Percentiles rank a stretch among this genome's conserved stretches.
Evolutionary conservation across 30 jellyfish, hydroid and myxozoan species (phyloP).

Genomic region (Pelagia noctiluca): DNA sequence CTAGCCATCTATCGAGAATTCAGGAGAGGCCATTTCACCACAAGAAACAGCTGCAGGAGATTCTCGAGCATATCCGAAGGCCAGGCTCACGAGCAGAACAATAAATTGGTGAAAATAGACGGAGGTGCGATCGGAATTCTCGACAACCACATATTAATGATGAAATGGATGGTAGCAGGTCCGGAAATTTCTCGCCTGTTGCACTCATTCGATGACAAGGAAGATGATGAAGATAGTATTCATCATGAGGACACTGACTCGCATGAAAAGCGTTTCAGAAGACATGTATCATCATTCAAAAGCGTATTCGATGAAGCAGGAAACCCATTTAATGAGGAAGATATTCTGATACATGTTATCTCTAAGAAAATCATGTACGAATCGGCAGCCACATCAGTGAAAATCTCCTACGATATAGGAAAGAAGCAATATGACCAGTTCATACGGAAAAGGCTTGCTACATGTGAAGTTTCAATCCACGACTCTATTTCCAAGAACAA

Average conservation of each 20-base stretch:
- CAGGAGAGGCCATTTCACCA: slow-evolving; percentile 21
- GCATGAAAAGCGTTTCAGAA: too few species aligned
- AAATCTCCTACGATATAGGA: not conserved
- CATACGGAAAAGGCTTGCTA: not conserved
- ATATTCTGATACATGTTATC: too few species aligned
- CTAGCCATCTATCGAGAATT: too few species aligned
- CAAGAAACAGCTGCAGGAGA: not conserved
- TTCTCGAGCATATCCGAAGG: slow-evolving; percentile 36
- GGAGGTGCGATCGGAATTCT: slow-evolving; percentile 54
- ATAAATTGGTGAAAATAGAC: slow-evolving; percentile 34
- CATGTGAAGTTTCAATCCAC: slow-evolving; percentile 10
- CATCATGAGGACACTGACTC: too few species aligned
- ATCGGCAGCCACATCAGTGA: not conserved
- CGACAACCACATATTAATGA: slow-evolving; percentile 10
- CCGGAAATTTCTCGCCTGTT: slow-evolving; percentile 15
- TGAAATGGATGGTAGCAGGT: slow-evolving; percentile 34
- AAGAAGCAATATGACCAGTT: slow-evolving; percentile 20
- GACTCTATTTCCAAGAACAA: not conserved
- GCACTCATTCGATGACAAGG: not conserved
- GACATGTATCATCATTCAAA: too few species aligned
- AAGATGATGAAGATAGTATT: too few species aligned
- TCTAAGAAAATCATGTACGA: too few species aligned
- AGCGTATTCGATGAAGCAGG: too few species aligned
- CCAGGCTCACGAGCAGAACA: slow-evolving; percentile 62
- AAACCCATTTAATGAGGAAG: too few species aligned